Conservation (phyloP, 2,888 invertebrate genomes). For the Dione juno region DNA sequence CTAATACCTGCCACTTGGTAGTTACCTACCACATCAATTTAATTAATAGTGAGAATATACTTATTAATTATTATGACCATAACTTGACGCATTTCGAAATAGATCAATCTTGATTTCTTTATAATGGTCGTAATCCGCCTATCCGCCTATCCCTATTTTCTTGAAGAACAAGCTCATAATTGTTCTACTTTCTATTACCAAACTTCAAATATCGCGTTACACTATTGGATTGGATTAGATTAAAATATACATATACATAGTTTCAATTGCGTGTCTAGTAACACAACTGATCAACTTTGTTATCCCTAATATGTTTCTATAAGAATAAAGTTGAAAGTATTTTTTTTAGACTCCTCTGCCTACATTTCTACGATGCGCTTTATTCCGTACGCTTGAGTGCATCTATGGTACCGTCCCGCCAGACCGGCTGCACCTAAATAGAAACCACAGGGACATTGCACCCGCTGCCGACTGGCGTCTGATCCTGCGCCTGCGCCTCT, state of each 20-base stretch:
- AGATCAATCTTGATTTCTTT: too few species aligned
- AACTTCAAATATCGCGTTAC: neutral
- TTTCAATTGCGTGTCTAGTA: slow-evolving; percentile 33
- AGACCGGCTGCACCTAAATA: slow-evolving; percentile 82
- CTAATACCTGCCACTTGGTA: too few species aligned
- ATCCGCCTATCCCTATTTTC: slow-evolving; percentile 22
- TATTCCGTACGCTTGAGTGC: slow-evolving; percentile 75
- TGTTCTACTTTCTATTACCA: neutral
- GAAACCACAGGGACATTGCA: slow-evolving; percentile 83
- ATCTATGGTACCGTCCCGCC: slow-evolving; percentile 72
- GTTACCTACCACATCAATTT: too few species aligned
- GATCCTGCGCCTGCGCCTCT: slow-evolving; percentile 67
- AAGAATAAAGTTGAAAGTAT: slow-evolving; percentile 39
- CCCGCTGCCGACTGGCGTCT: slow-evolving; percentile 76
- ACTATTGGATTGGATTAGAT: neutral
- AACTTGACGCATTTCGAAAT: neutral
- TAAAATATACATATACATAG: too few species aligned
- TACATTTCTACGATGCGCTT: slow-evolving; percentile 54
- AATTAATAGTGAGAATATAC: slow-evolving; percentile 17
- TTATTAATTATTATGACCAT: too few species aligned
- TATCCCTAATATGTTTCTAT: slow-evolving; percentile 34
- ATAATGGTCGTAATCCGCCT: neutral
- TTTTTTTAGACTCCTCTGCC: slow-evolving; percentile 23
- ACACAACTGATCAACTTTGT: slow-evolving; percentile 30
- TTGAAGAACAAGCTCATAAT: neutral